phyloP scores from a whole-genome alignment of 92 coral and sea anemone genomes.

The Actinernus sp. region DNA sequence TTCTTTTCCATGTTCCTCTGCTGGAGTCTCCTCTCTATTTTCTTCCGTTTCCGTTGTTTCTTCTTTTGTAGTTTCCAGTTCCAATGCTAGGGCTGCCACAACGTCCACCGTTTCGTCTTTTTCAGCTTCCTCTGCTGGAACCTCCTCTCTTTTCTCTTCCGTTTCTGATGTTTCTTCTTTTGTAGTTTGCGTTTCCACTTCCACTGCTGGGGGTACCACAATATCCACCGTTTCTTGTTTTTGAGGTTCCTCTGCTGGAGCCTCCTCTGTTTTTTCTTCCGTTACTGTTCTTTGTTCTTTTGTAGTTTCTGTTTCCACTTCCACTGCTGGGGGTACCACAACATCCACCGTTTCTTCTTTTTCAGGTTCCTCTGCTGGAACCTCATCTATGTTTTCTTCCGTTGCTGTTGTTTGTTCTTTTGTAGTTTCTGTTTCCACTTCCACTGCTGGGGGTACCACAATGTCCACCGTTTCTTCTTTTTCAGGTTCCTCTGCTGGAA shows the following conservation, averaged over 20 bases:
- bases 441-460: no score
- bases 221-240: no score
- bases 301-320: background rate
- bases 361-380: conserved; percentile 3
- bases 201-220: no score
- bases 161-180: background rate
- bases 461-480: no score
- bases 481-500: no score
- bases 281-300: no score
- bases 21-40: background rate
- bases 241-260: conserved; percentile 1
- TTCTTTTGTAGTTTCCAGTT: background rate
- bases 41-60: background rate
- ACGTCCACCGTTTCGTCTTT: background rate
- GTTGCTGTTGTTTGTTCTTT: no score
- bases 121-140: background rate
- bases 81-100: background rate
- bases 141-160: background rate
- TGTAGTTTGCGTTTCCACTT: no score
- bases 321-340: background rate
- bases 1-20: background rate
- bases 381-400: background rate
- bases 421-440: no score
- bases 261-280: conserved; percentile 4
- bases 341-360: background rate